Evolutionary conservation across 2,797 vertebrate genomes (phyloP).

Genomic region (Coluber constrictor): DNA sequence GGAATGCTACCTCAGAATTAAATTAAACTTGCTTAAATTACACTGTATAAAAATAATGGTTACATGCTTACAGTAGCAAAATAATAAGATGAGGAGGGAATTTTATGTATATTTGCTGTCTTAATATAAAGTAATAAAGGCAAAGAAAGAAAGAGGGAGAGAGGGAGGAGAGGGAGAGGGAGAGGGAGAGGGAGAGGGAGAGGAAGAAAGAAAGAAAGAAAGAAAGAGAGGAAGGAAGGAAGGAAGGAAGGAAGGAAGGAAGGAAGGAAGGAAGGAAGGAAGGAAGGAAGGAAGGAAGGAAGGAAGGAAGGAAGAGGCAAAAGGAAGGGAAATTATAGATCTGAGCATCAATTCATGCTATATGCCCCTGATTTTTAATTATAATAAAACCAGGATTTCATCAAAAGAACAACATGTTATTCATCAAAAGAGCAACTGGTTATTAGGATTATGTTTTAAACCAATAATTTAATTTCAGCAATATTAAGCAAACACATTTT

Average conservation of each 20-base stretch:
- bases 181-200: too few relatives aligned
- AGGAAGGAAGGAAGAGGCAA: background rate
- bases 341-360: background rate
- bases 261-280: too few relatives aligned
- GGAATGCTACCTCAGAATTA: background rate
- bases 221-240: fast-evolving
- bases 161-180: background rate
- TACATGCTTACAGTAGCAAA: background rate
- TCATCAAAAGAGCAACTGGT: background rate
- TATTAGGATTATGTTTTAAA: background rate
- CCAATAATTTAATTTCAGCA: background rate
- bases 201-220: too few relatives aligned
- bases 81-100: background rate
- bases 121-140: background rate
- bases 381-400: background rate
- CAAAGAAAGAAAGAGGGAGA: background rate
- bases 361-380: background rate
- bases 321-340: background rate
- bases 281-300: too few relatives aligned
- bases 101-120: background rate
- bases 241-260: fast-evolving
- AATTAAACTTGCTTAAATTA: background rate
- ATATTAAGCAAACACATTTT: background rate
- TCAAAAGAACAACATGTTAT: background rate
- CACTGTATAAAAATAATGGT: background rate